These are phyloP conservation scores for Solea solea DNA, from an alignment of 2,113 vertebrate species.

Conservation along the genomic window DNA sequence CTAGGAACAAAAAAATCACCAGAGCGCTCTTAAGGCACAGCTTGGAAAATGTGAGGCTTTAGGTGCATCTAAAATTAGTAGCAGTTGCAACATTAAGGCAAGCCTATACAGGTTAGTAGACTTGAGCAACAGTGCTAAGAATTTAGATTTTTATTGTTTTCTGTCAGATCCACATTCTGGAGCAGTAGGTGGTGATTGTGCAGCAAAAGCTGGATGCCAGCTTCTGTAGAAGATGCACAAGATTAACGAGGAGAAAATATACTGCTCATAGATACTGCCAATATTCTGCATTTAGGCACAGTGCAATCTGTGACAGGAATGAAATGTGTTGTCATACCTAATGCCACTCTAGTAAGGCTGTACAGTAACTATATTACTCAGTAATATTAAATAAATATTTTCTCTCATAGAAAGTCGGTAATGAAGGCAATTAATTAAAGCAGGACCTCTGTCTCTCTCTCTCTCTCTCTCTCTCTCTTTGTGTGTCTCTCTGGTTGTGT, in stretches of 20 bases:
- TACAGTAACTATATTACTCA: neutral
- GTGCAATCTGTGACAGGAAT: conserved; percentile 23
- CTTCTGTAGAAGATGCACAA: too few relatives aligned
- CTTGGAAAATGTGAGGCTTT: neutral
- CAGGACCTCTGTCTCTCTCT: conserved; percentile 22
- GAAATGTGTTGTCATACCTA: conserved; percentile 17
- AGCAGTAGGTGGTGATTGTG: too few relatives aligned
- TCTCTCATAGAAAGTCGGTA: neutral
- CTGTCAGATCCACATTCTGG: too few relatives aligned
- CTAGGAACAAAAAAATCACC: neutral
- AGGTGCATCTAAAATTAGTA: neutral
- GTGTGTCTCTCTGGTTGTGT: conserved; percentile 34
- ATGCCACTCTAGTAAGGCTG: neutral
- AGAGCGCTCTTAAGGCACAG: neutral
- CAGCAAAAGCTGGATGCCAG: too few relatives aligned
- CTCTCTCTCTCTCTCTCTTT: conserved; percentile 48
- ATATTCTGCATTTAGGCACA: conserved; percentile 19
- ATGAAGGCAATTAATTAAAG: too few relatives aligned
- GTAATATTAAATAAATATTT: conserved; percentile 5
- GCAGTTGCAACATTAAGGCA: neutral
- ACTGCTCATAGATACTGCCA: conserved; percentile 22
- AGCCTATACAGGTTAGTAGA: too few relatives aligned
- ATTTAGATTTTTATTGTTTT: too few relatives aligned
- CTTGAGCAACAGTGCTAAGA: too few relatives aligned
- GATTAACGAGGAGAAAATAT: neutral